These are phyloP conservation scores for Rhizoglyphus robini DNA, from an alignment of 1,140 invertebrate genomes.

Conservation along the genomic window DNA sequence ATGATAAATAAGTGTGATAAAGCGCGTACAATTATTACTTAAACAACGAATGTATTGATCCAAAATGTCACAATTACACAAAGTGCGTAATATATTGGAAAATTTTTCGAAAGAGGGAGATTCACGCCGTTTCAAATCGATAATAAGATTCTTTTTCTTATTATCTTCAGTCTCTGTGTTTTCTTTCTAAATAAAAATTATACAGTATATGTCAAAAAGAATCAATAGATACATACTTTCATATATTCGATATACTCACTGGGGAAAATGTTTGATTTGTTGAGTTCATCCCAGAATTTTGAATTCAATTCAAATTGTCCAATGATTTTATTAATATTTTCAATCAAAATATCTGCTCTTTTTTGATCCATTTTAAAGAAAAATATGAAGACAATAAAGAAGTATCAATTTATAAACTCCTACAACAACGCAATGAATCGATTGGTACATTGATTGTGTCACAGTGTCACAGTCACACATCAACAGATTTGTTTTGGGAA, in stretches of 20 bases:
- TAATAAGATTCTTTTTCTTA: background rate
- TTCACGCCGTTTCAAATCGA: background rate
- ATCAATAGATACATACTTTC: background rate
- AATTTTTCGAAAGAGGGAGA: background rate
- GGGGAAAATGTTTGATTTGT: background rate
- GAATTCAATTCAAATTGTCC: background rate
- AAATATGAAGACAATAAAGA: background rate
- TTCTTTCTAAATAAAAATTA: background rate
- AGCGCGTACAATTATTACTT: background rate
- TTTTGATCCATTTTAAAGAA: background rate
- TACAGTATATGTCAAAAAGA: background rate
- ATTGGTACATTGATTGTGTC: background rate
- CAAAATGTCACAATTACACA: background rate
- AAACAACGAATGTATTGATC: background rate
- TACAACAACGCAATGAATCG: background rate
- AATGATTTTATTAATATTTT: background rate
- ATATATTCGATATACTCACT: background rate
- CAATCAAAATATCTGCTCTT: background rate
- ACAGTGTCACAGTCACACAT: background rate
- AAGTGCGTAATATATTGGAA: background rate
- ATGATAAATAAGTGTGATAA: background rate
- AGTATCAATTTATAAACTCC: background rate
- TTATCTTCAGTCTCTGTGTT: background rate
- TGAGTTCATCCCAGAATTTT: background rate
- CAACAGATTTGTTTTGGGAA: background rate